These are phyloP conservation scores for Pteropus alecto DNA, from an alignment of 2,113 vertebrate genomes.

Conservation along the genomic window DNA sequence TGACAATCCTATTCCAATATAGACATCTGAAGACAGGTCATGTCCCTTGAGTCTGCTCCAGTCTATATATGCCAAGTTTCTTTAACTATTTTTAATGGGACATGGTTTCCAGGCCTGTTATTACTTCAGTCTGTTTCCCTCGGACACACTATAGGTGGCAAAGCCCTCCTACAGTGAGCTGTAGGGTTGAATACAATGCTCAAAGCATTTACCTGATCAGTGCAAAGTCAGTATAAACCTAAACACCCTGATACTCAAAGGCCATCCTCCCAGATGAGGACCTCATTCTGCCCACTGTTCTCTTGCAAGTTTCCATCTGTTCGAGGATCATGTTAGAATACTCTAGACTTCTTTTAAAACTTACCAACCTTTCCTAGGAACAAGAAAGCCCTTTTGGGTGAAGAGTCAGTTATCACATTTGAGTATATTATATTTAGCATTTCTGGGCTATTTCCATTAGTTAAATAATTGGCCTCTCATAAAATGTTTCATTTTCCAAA, in stretches of 20 bases:
- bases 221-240: not conserved
- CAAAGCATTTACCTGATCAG: not conserved
- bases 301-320: not conserved
- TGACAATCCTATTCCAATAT: not conserved
- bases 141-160: not conserved
- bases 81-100: not conserved
- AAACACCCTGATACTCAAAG: not conserved
- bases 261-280: not conserved
- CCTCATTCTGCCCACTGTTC: not conserved
- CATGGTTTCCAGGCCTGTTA: not conserved
- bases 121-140: not conserved
- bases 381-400: not conserved
- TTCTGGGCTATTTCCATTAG: not conserved
- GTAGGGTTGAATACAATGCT: not conserved
- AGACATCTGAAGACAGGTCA: not conserved
- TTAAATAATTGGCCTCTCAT: not conserved
- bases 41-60: not conserved
- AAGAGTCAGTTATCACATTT: not conserved
- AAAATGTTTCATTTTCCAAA: not conserved
- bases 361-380: not conserved
- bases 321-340: not conserved
- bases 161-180: not conserved
- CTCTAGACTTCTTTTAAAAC: not conserved
- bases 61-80: not conserved
- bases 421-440: slow-evolving; percentile 12